A percentile compares a stretch with the other conserved stretches of the same genome.
phyloP scores from a whole-genome alignment of 2,797 vertebrate species.

The Cyprinodon diabolis region DNA sequence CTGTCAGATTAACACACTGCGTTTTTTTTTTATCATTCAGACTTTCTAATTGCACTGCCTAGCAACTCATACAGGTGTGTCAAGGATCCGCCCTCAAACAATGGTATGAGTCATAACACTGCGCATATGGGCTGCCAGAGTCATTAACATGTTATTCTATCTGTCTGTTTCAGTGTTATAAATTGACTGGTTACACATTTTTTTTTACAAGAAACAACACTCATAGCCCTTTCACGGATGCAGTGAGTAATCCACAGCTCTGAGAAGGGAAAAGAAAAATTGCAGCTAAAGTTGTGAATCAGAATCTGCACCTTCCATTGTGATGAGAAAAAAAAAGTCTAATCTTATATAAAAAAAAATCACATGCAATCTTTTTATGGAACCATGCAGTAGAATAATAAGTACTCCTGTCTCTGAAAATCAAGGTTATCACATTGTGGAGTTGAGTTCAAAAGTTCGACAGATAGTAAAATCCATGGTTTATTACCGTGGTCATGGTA shows the following conservation, averaged over 20 bases:
- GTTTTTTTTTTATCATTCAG: constrained; percentile 61
- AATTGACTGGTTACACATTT: constrained; percentile 34
- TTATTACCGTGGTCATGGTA: constrained; percentile 30
- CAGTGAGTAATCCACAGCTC: constrained; percentile 5
- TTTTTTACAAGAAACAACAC: constrained; percentile 4
- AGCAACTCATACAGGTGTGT: constrained; percentile 67
- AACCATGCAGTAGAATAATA: neutral
- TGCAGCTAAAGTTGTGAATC: neutral
- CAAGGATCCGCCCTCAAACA: constrained; percentile 25
- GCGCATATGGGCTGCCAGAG: constrained; percentile 7
- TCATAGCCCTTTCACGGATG: constrained; percentile 31
- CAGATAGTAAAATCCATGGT: constrained; percentile 7
- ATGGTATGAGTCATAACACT: constrained; percentile 41
- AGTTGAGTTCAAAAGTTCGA: constrained; percentile 43
- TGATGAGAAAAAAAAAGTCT: neutral
- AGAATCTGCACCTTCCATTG: neutral
- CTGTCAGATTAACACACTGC: constrained; percentile 18
- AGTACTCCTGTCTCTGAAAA: neutral
- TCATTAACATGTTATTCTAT: constrained; percentile 3
- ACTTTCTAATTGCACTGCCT: constrained; percentile 45
- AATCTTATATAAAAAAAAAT: neutral
- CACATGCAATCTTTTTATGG: neutral
- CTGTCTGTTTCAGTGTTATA: constrained; percentile 16
- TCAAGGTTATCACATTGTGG: constrained; percentile 1
- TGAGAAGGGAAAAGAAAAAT: neutral